Percentiles rank a stretch among this genome's conserved stretches.
Evolutionary conservation across 2,113 vertebrate species (phyloP).

Genomic region (Plecturocebus donacophilus): DNA sequence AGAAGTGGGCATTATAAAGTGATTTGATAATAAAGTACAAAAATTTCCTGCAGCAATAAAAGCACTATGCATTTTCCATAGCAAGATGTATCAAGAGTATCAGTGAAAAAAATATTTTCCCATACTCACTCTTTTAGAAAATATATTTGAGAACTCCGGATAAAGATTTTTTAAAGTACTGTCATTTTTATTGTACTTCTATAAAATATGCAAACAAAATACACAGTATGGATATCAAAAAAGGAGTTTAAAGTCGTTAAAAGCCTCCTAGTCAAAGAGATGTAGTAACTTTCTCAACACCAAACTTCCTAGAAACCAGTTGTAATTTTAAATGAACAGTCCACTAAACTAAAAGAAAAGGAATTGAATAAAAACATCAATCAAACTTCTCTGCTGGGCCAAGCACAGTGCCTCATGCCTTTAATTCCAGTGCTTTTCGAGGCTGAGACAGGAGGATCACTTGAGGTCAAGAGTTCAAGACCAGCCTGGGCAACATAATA

Average conservation of each 20-base stretch:
- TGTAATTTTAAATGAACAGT: neutral
- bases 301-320: neutral
- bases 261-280: neutral
- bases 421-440: too few relatives aligned
- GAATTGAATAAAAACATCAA: neutral
- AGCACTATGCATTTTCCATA: conserved; percentile 73
- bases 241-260: conserved; percentile 58
- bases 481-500: too few relatives aligned
- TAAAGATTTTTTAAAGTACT: conserved; percentile 49
- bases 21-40: conserved; percentile 82
- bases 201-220: conserved; percentile 53
- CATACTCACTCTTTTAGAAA: conserved; percentile 58
- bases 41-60: conserved; percentile 82
- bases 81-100: conserved; percentile 12
- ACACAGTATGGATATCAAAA: conserved; percentile 23
- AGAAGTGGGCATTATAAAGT: conserved; percentile 81
- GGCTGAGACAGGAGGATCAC: too few relatives aligned
- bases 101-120: conserved; percentile 49
- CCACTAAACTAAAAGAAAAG: neutral
- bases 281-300: conserved; percentile 13
- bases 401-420: too few relatives aligned
- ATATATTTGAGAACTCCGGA: conserved; percentile 19
- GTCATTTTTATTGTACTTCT: conserved; percentile 49
- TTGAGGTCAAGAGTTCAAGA: too few relatives aligned
- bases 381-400: neutral